phyloP scores from a whole-genome alignment of 2,113 vertebrate genomes.

The Etheostoma spectabile region DNA sequence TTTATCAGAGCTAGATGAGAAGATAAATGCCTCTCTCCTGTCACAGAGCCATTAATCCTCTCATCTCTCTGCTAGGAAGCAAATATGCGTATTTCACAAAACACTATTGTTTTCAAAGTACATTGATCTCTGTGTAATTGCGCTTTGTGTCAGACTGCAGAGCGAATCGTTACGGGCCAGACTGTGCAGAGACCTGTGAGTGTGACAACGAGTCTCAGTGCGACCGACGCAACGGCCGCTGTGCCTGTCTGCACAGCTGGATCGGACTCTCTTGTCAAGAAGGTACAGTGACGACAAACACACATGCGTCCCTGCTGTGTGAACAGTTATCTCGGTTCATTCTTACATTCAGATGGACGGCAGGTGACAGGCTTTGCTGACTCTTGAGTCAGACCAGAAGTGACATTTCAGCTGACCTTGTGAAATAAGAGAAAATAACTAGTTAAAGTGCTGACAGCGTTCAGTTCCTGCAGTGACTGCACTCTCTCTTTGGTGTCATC shows the following conservation, averaged over 20 bases:
- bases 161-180: conserved; percentile 83
- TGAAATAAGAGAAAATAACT: conserved; percentile 56
- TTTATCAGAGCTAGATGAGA: no score
- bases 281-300: conserved; percentile 77
- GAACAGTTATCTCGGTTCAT: background rate
- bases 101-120: background rate
- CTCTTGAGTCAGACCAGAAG: conserved; percentile 12
- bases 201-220: conserved; percentile 87
- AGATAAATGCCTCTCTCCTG: no score
- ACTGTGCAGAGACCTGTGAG: conserved; percentile 87
- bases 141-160: conserved; percentile 85
- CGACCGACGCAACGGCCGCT: conserved; percentile 84
- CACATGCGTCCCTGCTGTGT: background rate
- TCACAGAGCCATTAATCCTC: no score
- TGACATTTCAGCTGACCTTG: conserved; percentile 58
- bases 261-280: conserved; percentile 87
- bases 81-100: background rate
- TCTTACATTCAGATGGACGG: background rate
- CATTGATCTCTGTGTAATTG: background rate
- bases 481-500: conserved; percentile 4
- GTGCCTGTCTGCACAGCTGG: conserved; percentile 85
- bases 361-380: conserved; percentile 37
- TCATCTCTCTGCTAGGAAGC: no score
- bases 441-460: conserved; percentile 54
- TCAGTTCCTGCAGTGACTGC: conserved; percentile 41